phyloP scores from a whole-genome alignment of 2,113 vertebrate species.

The Caretta caretta region DNA sequence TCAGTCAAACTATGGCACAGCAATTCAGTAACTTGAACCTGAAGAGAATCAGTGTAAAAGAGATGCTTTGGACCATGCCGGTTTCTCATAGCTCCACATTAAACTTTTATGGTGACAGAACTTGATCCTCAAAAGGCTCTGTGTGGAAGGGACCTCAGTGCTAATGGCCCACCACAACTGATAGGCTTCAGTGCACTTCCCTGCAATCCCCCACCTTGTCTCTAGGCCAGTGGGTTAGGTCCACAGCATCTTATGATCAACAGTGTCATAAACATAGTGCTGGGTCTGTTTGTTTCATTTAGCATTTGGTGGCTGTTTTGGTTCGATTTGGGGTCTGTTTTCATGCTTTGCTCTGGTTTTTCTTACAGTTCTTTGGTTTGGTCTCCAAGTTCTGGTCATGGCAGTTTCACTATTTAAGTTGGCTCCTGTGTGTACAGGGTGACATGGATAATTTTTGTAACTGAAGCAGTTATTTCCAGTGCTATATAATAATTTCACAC shows the following conservation, averaged over 20 bases:
- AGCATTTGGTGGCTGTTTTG: not conserved
- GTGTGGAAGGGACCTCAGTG: accelerated
- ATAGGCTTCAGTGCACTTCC: accelerated
- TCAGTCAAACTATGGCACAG: not conserved
- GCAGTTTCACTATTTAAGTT: not conserved
- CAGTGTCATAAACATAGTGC: not conserved
- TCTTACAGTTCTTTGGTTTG: not conserved
- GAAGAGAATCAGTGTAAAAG: accelerated
- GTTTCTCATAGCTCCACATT: accelerated
- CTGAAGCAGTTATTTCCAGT: not conserved
- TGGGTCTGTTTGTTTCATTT: not conserved
- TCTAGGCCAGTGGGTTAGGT: not conserved
- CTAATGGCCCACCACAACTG: accelerated
- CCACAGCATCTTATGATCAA: not conserved
- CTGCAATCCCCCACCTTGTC: not conserved
- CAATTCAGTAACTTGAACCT: not conserved
- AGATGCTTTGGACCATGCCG: accelerated
- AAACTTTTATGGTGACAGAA: not conserved
- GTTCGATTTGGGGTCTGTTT: not conserved
- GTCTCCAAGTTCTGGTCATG: not conserved
- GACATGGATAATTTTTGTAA: not conserved
- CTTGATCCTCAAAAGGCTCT: accelerated
- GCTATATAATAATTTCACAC: not conserved
- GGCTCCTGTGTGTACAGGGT: not conserved
- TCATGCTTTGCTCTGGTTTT: not conserved